A percentile compares a stretch with the other conserved stretches of the same genome.
Evolutionary conservation across 2,888 invertebrate species (phyloP).

Genomic region (Macrophya annulata): DNA sequence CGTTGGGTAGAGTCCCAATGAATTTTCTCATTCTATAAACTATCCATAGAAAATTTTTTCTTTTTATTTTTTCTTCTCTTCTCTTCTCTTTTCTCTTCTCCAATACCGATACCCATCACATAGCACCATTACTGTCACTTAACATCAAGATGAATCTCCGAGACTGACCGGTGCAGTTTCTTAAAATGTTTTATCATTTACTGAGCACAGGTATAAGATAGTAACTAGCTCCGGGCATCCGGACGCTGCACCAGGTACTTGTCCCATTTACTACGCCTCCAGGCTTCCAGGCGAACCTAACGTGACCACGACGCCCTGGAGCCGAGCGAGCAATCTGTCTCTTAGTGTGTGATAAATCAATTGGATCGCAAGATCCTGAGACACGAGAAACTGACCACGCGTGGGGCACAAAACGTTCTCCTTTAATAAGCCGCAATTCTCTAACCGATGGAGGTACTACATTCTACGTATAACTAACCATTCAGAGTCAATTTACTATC

Average conservation of each 20-base stretch:
- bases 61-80: background rate
- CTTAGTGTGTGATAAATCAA: conserved; percentile 76
- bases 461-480: conserved; percentile 67
- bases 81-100: background rate
- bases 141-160: conserved; percentile 46
- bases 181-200: conserved; percentile 31
- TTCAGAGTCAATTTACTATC: conserved; percentile 66
- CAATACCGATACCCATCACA: conserved; percentile 29
- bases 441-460: conserved; percentile 54
- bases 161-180: conserved; percentile 24
- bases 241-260: conserved; percentile 28
- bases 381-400: conserved; percentile 28
- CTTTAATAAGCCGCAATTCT: conserved; percentile 49
- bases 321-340: conserved; percentile 72
- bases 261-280: conserved; percentile 52
- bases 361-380: conserved; percentile 59
- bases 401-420: conserved; percentile 36
- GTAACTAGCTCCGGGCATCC: conserved; percentile 48
- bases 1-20: conserved; percentile 1
- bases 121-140: conserved; percentile 49
- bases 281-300: conserved; percentile 37
- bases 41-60: conserved; percentile 5
- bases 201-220: background rate
- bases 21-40: conserved; percentile 45
- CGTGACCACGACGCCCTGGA: conserved; percentile 42